A percentile compares a stretch with the other conserved stretches of the same genome.
Conservation (phyloP, 2,113 vertebrate genomes). For the Ivindomyrus marchei region DNA sequence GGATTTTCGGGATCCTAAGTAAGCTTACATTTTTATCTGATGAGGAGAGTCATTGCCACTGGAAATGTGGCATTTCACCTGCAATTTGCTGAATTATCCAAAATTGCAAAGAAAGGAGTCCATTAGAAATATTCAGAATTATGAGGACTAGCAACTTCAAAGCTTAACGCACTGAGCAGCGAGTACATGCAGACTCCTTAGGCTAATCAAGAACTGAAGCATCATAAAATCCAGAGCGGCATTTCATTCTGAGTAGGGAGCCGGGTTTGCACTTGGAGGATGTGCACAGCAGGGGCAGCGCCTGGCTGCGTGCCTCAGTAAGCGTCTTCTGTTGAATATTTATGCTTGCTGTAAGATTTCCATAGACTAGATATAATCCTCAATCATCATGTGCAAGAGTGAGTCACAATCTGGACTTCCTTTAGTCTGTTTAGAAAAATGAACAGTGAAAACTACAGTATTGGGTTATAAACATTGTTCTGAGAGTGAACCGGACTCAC, state of each 20-base stretch:
- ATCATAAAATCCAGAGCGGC: conserved; percentile 21
- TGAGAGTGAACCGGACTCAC: background rate
- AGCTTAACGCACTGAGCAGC: conserved; percentile 2
- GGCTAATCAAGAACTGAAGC: conserved; percentile 22
- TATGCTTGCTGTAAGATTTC: conserved; percentile 33
- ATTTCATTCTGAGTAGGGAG: conserved; percentile 26
- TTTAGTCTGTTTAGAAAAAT: background rate
- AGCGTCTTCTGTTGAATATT: conserved; percentile 30
- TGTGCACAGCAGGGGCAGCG: conserved; percentile 32
- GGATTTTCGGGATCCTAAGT: background rate
- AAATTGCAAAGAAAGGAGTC: background rate
- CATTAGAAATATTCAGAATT: conserved; percentile 21
- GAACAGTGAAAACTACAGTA: too few relatives aligned
- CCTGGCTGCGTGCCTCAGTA: conserved; percentile 36
- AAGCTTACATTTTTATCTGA: background rate
- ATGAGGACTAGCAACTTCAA: conserved; percentile 31
- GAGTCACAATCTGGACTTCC: conserved; percentile 17
- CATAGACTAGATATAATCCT: conserved; percentile 21
- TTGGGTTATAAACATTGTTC: background rate
- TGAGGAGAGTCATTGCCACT: background rate
- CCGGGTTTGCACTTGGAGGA: conserved; percentile 13
- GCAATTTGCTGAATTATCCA: background rate
- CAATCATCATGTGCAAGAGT: conserved; percentile 10
- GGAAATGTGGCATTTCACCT: background rate
- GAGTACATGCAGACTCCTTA: conserved; percentile 14